Conservation (phyloP, 1,140 invertebrate species). For the Contarinia nasturtii region DNA sequence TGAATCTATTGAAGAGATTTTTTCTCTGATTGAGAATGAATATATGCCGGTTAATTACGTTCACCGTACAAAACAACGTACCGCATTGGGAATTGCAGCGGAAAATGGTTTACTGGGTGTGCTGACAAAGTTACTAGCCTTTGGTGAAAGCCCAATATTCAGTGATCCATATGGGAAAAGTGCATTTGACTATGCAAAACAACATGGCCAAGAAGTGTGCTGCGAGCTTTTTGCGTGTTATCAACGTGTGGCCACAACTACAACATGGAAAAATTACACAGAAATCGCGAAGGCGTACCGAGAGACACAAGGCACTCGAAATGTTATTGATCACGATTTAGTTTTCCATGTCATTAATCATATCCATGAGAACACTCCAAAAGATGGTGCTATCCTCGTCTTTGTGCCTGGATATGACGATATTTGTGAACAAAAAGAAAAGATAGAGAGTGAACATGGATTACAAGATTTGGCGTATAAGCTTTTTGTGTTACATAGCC, state of each 20-base stretch:
- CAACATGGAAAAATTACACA: neutral
- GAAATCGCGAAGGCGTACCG: conserved; percentile 34
- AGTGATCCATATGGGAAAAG: conserved; percentile 40
- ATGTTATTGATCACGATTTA: conserved; percentile 47
- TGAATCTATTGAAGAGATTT: conserved; percentile 33
- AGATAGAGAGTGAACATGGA: conserved; percentile 34
- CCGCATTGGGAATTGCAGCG: conserved; percentile 50
- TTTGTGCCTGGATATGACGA: conserved; percentile 92
- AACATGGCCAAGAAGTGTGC: neutral
- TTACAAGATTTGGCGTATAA: conserved; percentile 22
- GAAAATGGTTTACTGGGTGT: conserved; percentile 36
- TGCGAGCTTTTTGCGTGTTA: neutral
- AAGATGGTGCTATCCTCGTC: conserved; percentile 59
- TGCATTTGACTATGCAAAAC: conserved; percentile 41
- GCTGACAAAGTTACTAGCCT: conserved; percentile 38
- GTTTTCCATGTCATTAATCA: conserved; percentile 40
- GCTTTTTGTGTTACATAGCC: conserved; percentile 59
- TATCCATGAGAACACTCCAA: conserved; percentile 33
- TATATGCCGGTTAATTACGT: conserved; percentile 42
- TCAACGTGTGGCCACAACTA: neutral
- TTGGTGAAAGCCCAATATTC: conserved; percentile 44
- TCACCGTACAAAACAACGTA: conserved; percentile 44
- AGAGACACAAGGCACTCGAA: conserved; percentile 31
- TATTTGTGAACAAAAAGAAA: conserved; percentile 56
- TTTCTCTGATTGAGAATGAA: conserved; percentile 43